Conservation (phyloP, 2,113 vertebrate species). For the Atractosteus spatula region DNA sequence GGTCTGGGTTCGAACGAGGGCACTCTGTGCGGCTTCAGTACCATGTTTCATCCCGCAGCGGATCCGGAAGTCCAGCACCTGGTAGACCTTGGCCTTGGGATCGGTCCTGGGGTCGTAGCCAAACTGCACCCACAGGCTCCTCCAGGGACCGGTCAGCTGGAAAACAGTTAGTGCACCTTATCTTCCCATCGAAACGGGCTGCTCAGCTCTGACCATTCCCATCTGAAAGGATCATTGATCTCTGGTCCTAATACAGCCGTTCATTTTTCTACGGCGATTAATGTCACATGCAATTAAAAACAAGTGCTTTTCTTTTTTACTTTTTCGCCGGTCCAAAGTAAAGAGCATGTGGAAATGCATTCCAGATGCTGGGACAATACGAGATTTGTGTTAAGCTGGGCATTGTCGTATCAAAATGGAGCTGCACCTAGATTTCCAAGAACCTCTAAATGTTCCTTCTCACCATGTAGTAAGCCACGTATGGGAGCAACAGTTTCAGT, state of each 20-base stretch:
- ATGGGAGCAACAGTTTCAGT: slow-evolving; percentile 85
- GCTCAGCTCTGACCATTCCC: too few relatives aligned
- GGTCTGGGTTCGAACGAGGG: too few relatives aligned
- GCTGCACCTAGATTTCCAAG: too few relatives aligned
- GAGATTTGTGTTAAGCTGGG: too few relatives aligned
- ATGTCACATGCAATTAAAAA: too few relatives aligned
- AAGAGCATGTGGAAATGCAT: too few relatives aligned
- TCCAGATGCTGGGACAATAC: too few relatives aligned
- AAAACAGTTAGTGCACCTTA: not conserved
- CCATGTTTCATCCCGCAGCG: slow-evolving; percentile 91
- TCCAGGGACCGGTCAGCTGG: slow-evolving; percentile 94
- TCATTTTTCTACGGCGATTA: not conserved
- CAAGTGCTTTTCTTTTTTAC: not conserved
- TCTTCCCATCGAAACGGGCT: not conserved
- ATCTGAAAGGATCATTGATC: not conserved
- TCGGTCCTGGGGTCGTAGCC: slow-evolving; percentile 87
- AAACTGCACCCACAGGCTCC: slow-evolving; percentile 90
- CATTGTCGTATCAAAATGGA: too few relatives aligned
- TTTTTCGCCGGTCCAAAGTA: too few relatives aligned
- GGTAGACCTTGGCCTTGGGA: slow-evolving; percentile 85
- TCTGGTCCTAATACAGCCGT: not conserved
- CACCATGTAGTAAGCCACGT: slow-evolving; percentile 92
- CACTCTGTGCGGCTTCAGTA: slow-evolving; percentile 45
- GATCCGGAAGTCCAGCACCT: slow-evolving; percentile 93
- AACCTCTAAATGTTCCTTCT: slow-evolving; percentile 38